phyloP scores from a whole-genome alignment of 2,888 invertebrate species.

The Hoplodrina blanda region DNA sequence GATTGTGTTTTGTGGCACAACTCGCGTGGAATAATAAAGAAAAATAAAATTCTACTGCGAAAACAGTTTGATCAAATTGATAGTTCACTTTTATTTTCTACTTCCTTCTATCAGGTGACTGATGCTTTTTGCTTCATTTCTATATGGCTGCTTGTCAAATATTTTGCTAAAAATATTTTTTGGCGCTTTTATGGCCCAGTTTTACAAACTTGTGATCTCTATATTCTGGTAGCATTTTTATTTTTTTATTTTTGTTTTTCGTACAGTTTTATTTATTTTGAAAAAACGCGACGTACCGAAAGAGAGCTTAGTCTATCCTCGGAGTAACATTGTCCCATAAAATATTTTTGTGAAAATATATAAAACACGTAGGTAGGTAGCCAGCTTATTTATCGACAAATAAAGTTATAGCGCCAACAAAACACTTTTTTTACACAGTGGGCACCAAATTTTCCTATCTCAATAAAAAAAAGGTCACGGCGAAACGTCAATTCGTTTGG shows the following conservation, averaged over 20 bases:
- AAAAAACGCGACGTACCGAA: not conserved
- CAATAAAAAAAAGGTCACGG: conserved; percentile 80
- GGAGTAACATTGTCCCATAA: not conserved
- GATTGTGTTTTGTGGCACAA: conserved; percentile 74
- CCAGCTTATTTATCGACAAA: conserved; percentile 52
- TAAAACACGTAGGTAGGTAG: conserved; percentile 21
- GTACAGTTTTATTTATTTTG: conserved; percentile 10
- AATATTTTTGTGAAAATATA: conserved; percentile 40
- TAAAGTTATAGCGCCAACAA: conserved; percentile 64
- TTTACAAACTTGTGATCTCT: not conserved
- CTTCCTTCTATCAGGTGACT: conserved; percentile 21
- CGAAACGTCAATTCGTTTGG: conserved; percentile 76
- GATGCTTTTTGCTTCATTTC: conserved; percentile 1
- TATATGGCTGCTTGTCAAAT: conserved; percentile 2
- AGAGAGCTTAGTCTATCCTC: not conserved
- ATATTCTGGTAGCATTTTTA: not conserved
- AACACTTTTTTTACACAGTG: conserved; percentile 62
- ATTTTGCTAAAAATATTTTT: conserved; percentile 7
- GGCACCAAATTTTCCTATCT: conserved; percentile 71
- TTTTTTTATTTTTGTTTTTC: not conserved
- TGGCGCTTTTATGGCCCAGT: not conserved
- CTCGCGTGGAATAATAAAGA: conserved; percentile 68
- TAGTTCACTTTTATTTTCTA: conserved; percentile 51
- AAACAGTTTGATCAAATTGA: conserved; percentile 55
- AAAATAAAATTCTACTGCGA: conserved; percentile 62